Conservation (phyloP, 2,113 vertebrate genomes). For the Alethe diademata region DNA sequence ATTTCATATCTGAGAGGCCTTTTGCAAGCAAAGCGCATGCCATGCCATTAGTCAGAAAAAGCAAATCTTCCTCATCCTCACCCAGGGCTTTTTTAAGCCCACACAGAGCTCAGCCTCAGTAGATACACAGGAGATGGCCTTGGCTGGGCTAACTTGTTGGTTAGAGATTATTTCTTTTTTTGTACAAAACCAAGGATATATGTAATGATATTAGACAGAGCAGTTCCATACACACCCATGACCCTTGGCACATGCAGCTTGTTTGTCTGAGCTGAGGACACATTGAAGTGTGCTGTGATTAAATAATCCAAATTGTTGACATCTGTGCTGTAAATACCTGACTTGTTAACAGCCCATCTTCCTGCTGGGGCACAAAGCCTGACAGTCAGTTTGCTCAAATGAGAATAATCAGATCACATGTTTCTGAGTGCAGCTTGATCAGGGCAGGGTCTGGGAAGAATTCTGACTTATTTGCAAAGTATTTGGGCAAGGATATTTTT, state of each 20-base stretch:
- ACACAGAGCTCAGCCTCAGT: neutral
- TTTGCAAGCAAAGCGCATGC: neutral
- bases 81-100: neutral
- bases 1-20: neutral
- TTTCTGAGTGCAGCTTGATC: neutral
- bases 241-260: neutral
- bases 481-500: neutral
- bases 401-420: neutral
- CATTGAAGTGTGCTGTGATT: neutral
- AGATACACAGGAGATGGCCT: neutral
- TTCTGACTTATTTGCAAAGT: neutral
- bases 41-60: neutral
- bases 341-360: neutral
- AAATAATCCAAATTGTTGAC: conserved; percentile 10
- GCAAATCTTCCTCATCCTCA: neutral
- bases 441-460: neutral
- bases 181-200: neutral
- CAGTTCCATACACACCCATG: neutral
- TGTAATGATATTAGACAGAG: neutral
- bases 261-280: neutral
- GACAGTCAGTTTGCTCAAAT: neutral
- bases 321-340: conserved; percentile 12
- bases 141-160: neutral
- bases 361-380: neutral
- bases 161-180: neutral